Conservation (phyloP, 1,140 invertebrate genomes). For the Sipha flava region DNA sequence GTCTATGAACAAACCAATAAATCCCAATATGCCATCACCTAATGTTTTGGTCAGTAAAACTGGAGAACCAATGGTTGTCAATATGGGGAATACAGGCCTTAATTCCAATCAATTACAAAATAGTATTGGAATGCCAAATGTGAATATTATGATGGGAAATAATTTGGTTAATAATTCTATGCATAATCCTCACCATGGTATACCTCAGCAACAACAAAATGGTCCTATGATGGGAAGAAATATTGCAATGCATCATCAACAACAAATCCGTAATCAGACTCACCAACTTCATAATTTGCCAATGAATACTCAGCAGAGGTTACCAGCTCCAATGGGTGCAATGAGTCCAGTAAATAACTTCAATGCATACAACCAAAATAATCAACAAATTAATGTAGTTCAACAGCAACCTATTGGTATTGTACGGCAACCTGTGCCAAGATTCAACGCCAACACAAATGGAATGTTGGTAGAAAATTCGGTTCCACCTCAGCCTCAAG, state of each 20-base stretch:
- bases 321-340: constrained; percentile 15
- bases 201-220: constrained; percentile 49
- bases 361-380: constrained; percentile 25
- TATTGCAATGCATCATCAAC: constrained; percentile 48
- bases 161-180: constrained; percentile 26
- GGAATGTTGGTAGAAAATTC: constrained; percentile 17
- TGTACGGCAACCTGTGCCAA: constrained; percentile 6
- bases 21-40: constrained; percentile 70
- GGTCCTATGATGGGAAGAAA: constrained; percentile 55
- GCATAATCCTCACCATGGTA: constrained; percentile 23
- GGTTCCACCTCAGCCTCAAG: constrained; percentile 52
- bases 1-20: constrained; percentile 60
- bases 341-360: constrained; percentile 28
- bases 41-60: constrained; percentile 58
- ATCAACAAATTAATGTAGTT: constrained; percentile 30
- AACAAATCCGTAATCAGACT: constrained; percentile 38
- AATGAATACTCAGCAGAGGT: constrained; percentile 19
- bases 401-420: constrained; percentile 23
- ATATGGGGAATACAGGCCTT: constrained; percentile 41
- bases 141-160: constrained; percentile 29
- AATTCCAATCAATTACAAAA: constrained; percentile 28
- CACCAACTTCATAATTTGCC: constrained; percentile 37
- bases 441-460: constrained; percentile 23
- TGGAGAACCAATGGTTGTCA: constrained; percentile 50
- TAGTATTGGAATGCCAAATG: constrained; percentile 27